phyloP scores from a whole-genome alignment of 2,113 vertebrate genomes.

The Phrynocephalus versicolor region DNA sequence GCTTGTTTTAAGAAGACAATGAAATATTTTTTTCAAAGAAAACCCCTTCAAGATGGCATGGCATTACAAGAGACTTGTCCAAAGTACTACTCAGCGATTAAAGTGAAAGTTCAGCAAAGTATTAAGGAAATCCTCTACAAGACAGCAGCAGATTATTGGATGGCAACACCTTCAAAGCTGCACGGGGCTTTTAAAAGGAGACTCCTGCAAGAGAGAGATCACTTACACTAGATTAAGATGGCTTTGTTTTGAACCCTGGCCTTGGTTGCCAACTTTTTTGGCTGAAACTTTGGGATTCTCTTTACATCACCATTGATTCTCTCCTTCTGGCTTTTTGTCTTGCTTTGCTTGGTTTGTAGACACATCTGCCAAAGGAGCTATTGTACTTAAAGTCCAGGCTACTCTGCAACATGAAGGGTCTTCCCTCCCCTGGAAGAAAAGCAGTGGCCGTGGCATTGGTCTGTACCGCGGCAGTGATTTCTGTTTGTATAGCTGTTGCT shows the following conservation, averaged over 20 bases:
- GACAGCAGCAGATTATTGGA: neutral
- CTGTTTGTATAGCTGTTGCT: neutral
- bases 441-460: neutral
- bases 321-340: neutral
- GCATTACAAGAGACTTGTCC: neutral
- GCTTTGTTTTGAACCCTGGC: neutral
- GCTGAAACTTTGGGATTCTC: neutral
- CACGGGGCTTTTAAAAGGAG: neutral
- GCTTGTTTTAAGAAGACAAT: neutral
- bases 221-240: neutral
- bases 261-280: neutral
- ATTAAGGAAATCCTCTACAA: neutral
- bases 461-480: slow-evolving; percentile 18
- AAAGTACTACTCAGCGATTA: neutral
- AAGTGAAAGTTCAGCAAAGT: neutral
- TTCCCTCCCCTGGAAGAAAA: neutral
- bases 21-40: neutral
- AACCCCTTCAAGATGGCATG: neutral
- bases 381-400: neutral
- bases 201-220: neutral
- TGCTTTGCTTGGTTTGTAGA: neutral
- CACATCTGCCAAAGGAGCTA: no score
- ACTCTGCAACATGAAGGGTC: neutral
- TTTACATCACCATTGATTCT: neutral
- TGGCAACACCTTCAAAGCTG: neutral